These are phyloP conservation scores for Mimumesa dahlbomi DNA, from an alignment of 2,888 invertebrate species.

Conservation along the genomic window DNA sequence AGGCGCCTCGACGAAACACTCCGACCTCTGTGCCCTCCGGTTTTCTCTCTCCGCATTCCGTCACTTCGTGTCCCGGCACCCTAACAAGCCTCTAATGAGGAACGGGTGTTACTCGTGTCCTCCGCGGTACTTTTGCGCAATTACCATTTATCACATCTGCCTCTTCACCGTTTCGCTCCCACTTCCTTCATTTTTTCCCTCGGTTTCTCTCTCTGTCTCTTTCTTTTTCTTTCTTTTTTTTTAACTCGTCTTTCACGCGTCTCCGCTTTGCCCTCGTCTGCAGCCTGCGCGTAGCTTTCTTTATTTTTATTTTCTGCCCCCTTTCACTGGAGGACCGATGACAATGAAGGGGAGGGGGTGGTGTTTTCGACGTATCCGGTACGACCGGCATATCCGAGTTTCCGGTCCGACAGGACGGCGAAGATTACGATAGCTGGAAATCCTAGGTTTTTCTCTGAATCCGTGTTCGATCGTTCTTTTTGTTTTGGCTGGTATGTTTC, in stretches of 20 bases:
- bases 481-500: no score
- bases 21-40: constrained; percentile 48
- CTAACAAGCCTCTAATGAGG: constrained; percentile 78
- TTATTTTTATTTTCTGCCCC: constrained; percentile 35
- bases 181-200: neutral
- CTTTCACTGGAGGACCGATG: constrained; percentile 23
- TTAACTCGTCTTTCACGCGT: neutral
- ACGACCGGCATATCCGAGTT: constrained; percentile 32
- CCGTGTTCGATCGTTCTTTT: no score
- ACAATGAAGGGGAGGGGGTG: constrained; percentile 33
- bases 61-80: constrained; percentile 67
- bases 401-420: constrained; percentile 41
- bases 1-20: constrained; percentile 55
- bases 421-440: constrained; percentile 49
- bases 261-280: constrained; percentile 10
- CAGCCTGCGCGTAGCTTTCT: constrained; percentile 13
- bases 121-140: constrained; percentile 73
- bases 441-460: no score
- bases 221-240: neutral
- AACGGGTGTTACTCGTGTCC: constrained; percentile 76
- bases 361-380: constrained; percentile 54
- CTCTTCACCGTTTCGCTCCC: constrained; percentile 43
- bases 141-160: constrained; percentile 76
- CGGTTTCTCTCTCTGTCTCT: neutral
- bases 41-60: constrained; percentile 65